Percentiles rank a stretch among this genome's conserved stretches.
These are phyloP conservation scores for Penaeus monodon DNA, from an alignment of 2,888 invertebrate species.

Conservation along the genomic window DNA sequence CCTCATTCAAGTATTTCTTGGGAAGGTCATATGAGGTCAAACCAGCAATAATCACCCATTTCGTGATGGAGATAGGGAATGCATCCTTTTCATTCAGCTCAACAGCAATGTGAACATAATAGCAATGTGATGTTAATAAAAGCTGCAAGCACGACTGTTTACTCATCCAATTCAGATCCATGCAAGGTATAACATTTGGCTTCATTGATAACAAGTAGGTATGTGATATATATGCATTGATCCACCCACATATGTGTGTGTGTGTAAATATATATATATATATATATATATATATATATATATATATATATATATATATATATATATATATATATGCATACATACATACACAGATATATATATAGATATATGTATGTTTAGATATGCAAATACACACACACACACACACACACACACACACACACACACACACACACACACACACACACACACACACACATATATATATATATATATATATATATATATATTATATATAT, in stretches of 20 bases:
- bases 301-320: background rate
- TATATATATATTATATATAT: background rate
- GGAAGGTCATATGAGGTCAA: too few relatives aligned
- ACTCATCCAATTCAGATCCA: too few relatives aligned
- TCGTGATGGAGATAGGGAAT: background rate
- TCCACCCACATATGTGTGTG: too few relatives aligned
- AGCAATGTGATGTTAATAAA: too few relatives aligned
- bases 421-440: background rate
- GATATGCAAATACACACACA: background rate
- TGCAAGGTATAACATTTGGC: too few relatives aligned
- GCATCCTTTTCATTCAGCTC: background rate
- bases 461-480: constrained; percentile 5
- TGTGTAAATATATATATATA: background rate
- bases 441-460: background rate
- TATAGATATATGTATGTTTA: background rate
- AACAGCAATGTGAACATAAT: too few relatives aligned
- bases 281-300: background rate
- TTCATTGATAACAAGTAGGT: too few relatives aligned
- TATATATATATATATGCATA: background rate
- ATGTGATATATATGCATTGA: too few relatives aligned
- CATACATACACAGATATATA: constrained; percentile 15
- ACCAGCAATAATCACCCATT: too few relatives aligned
- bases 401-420: background rate
- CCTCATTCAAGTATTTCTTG: too few relatives aligned
- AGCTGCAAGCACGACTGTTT: too few relatives aligned